These are phyloP conservation scores for Glossophaga mutica DNA, from an alignment of 2,797 vertebrate species.

Conservation along the genomic window DNA sequence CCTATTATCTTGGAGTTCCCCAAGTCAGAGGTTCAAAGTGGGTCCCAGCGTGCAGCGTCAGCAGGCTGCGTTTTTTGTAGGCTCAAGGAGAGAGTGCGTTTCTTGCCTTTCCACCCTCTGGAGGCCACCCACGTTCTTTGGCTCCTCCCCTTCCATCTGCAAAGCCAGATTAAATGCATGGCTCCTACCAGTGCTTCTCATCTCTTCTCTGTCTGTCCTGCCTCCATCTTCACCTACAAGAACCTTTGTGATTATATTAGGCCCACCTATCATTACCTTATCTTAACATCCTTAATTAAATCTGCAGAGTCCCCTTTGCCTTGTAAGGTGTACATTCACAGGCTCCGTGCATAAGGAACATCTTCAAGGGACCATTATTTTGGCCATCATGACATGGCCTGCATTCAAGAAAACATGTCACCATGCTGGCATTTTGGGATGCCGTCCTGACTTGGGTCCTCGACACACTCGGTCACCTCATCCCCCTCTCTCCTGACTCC, in stretches of 20 bases:
- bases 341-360: not conserved
- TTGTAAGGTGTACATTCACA: not conserved
- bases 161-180: not conserved
- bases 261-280: not conserved
- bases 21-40: not conserved
- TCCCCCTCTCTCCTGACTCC: not conserved
- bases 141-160: not conserved
- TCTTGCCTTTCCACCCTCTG: not conserved
- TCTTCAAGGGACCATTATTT: not conserved
- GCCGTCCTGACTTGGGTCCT: not conserved
- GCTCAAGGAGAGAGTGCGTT: not conserved
- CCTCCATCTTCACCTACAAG: not conserved
- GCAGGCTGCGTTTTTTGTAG: not conserved
- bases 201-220: fast-evolving
- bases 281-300: not conserved
- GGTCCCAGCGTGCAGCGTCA: not conserved
- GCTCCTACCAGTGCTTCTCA: not conserved
- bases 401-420: not conserved
- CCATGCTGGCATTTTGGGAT: not conserved
- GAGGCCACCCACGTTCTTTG: not conserved
- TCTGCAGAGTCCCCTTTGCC: not conserved
- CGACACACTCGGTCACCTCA: fast-evolving
- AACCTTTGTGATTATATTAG: not conserved
- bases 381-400: not conserved
- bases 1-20: not conserved